Evolutionary conservation across 2,888 invertebrate genomes (phyloP).

Genomic region (Drosophila pegasa): DNA sequence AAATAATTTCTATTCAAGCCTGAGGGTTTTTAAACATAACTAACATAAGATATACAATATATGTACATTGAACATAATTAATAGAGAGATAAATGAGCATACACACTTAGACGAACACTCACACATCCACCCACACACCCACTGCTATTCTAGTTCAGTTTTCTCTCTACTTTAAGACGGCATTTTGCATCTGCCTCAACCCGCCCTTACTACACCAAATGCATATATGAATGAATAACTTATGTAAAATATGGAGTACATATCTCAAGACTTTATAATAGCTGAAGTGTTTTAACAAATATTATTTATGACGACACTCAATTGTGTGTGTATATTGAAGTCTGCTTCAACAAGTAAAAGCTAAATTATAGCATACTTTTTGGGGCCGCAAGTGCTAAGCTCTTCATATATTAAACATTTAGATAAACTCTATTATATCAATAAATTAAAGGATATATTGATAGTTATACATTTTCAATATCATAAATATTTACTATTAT

Average conservation of each 20-base stretch:
- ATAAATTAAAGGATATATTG: background rate
- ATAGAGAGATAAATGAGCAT: background rate
- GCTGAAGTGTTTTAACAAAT: background rate
- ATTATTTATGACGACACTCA: background rate
- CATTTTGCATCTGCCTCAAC: background rate
- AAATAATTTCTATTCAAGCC: background rate
- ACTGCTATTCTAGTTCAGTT: background rate
- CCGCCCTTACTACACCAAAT: background rate
- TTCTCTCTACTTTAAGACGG: background rate
- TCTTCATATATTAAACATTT: too few species aligned
- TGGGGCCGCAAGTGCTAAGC: too few species aligned
- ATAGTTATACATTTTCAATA: background rate
- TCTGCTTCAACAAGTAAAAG: background rate
- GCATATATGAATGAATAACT: background rate
- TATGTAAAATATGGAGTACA: background rate
- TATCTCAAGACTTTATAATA: background rate
- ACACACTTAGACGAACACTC: background rate
- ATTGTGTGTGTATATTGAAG: background rate
- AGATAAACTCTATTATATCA: background rate
- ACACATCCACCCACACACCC: background rate
- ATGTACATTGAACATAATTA: background rate
- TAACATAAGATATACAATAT: background rate
- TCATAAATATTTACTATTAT: background rate
- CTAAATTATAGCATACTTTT: background rate
- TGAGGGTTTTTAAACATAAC: background rate